These are phyloP conservation scores for Microchrysa polita DNA, from an alignment of 2,888 invertebrate species.

Conservation along the genomic window DNA sequence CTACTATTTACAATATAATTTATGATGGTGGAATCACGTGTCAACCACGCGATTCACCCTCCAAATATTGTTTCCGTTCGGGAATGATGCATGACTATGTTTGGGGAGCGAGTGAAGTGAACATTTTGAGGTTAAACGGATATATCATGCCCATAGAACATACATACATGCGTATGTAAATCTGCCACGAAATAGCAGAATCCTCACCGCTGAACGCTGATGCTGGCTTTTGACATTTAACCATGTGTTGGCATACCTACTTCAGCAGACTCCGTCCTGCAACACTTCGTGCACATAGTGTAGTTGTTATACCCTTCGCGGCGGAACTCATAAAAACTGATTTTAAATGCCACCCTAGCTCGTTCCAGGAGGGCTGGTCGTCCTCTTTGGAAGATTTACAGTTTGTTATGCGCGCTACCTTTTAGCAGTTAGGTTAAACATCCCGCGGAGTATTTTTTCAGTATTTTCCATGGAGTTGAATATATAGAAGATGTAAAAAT, in stretches of 20 bases:
- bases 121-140: conserved; percentile 23
- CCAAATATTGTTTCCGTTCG: conserved; percentile 56
- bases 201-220: background rate
- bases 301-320: conserved; percentile 17
- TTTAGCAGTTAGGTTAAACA: background rate
- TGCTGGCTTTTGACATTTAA: conserved; percentile 22
- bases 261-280: too few species aligned
- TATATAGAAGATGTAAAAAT: too few species aligned
- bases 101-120: background rate
- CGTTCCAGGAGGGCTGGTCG: background rate
- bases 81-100: conserved; percentile 53
- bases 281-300: too few species aligned
- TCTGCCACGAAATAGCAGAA: background rate
- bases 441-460: conserved; percentile 4
- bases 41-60: conserved; percentile 63
- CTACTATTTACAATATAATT: conserved; percentile 56
- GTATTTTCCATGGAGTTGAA: background rate
- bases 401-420: conserved; percentile 26
- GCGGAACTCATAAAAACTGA: conserved; percentile 39
- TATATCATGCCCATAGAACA: conserved; percentile 9
- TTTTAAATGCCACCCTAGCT: conserved; percentile 42
- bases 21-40: conserved; percentile 64
- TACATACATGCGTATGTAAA: conserved; percentile 26
- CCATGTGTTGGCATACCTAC: conserved; percentile 24
- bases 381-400: conserved; percentile 30